Evolutionary conservation across 2,113 vertebrate species (phyloP).

Genomic region (Narcine bancroftii): DNA sequence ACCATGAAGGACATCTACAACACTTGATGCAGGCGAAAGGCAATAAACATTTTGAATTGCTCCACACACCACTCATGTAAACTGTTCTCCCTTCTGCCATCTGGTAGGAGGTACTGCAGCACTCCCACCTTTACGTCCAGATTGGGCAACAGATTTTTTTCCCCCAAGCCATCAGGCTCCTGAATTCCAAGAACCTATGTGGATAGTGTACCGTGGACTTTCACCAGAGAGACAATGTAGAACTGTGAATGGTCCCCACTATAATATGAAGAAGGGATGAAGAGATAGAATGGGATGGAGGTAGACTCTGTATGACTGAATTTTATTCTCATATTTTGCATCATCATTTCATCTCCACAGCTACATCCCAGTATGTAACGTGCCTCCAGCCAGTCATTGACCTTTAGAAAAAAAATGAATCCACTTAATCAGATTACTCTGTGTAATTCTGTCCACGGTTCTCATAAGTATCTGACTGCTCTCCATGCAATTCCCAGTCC

Average conservation of each 20-base stretch:
- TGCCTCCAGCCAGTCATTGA: not conserved
- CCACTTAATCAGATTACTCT: not conserved
- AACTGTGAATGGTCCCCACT: not conserved
- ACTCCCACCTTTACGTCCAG: too few relatives aligned
- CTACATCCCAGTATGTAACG: not conserved
- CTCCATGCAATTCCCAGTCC: not conserved
- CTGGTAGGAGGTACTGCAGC: too few relatives aligned
- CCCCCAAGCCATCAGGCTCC: too few relatives aligned
- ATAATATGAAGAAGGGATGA: not conserved
- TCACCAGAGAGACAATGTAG: not conserved
- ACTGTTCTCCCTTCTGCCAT: too few relatives aligned
- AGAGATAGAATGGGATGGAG: not conserved
- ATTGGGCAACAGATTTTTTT: too few relatives aligned
- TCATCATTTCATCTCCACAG: not conserved
- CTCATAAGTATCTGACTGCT: not conserved
- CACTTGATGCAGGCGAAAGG: too few relatives aligned
- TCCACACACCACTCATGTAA: too few relatives aligned
- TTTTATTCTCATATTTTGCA: conserved; percentile 3
- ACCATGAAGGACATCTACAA: too few relatives aligned
- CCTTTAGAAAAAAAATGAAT: not conserved
- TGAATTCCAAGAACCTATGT: too few relatives aligned
- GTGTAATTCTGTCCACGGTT: not conserved
- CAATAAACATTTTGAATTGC: too few relatives aligned
- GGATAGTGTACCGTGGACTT: too few relatives aligned
- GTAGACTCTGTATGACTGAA: not conserved